phyloP scores from a whole-genome alignment of 2,113 vertebrate genomes.

The Callorhinus ursinus region DNA sequence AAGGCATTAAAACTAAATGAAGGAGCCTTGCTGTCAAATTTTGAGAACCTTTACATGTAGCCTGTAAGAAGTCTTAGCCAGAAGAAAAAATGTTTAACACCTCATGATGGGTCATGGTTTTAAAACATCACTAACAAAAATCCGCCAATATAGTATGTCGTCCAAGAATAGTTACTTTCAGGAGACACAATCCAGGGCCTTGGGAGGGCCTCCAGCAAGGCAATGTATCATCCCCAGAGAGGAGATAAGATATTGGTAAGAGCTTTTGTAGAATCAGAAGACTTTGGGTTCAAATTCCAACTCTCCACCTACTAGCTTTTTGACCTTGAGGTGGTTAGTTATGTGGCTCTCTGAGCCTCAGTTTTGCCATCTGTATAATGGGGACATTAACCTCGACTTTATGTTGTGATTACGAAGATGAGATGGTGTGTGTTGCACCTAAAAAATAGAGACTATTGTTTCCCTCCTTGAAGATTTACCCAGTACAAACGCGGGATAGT shows the following conservation, averaged over 20 bases:
- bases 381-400: neutral
- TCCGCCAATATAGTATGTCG: neutral
- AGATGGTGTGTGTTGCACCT: neutral
- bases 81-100: neutral
- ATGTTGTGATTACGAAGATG: neutral
- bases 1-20: conserved; percentile 51
- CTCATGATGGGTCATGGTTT: accelerated
- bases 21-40: neutral
- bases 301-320: neutral
- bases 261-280: neutral
- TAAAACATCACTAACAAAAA: neutral
- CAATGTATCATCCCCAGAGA: accelerated
- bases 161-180: neutral
- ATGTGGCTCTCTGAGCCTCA: neutral
- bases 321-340: neutral
- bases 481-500: neutral
- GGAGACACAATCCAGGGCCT: neutral
- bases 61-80: neutral
- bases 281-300: neutral
- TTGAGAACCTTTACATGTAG: neutral
- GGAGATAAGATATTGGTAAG: neutral
- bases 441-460: neutral
- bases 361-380: conserved; percentile 33
- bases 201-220: accelerated
- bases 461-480: neutral